Conservation (phyloP, 2,797 vertebrate species). For the Argentina silus region DNA sequence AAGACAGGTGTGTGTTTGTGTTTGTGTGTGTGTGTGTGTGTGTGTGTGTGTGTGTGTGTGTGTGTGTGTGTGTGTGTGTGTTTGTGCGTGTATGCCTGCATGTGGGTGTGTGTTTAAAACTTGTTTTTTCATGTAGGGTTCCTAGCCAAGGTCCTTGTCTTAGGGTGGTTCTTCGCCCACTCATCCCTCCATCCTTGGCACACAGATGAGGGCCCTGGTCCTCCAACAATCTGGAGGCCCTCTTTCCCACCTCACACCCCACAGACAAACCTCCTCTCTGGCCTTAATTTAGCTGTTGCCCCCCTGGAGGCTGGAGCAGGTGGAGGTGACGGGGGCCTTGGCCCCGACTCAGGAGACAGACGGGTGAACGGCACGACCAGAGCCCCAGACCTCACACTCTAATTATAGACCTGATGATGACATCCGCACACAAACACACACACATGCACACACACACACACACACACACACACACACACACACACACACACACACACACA, state of each 20-base stretch:
- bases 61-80: slow-evolving; percentile 18
- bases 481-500: background rate
- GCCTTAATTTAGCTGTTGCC: slow-evolving; percentile 65
- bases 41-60: slow-evolving; percentile 22
- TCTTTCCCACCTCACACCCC: slow-evolving; percentile 40
- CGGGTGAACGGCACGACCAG: slow-evolving; percentile 72
- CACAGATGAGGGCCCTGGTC: slow-evolving; percentile 41
- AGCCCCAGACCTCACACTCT: slow-evolving; percentile 56
- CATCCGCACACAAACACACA: slow-evolving; percentile 36
- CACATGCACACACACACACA: slow-evolving; percentile 4
- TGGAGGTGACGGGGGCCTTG: slow-evolving; percentile 75
- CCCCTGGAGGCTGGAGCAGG: slow-evolving; percentile 71
- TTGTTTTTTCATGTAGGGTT: background rate
- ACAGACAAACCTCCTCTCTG: slow-evolving; percentile 52
- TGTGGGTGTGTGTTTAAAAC: background rate
- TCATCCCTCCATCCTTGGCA: slow-evolving; percentile 46
- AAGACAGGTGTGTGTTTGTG: slow-evolving; percentile 50
- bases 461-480: background rate
- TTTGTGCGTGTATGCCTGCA: slow-evolving; percentile 16
- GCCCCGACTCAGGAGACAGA: slow-evolving; percentile 70
- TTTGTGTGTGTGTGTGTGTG: slow-evolving; percentile 12
- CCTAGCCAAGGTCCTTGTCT: too few species aligned
- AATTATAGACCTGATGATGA: slow-evolving; percentile 59
- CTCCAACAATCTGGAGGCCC: slow-evolving; percentile 60
- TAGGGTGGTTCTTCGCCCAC: slow-evolving; percentile 26